Evolutionary conservation across 2,797 vertebrate genomes (phyloP), one percentile per base, ranked within the genome.

Genomic region (Siniperca scherzeri): DNA sequence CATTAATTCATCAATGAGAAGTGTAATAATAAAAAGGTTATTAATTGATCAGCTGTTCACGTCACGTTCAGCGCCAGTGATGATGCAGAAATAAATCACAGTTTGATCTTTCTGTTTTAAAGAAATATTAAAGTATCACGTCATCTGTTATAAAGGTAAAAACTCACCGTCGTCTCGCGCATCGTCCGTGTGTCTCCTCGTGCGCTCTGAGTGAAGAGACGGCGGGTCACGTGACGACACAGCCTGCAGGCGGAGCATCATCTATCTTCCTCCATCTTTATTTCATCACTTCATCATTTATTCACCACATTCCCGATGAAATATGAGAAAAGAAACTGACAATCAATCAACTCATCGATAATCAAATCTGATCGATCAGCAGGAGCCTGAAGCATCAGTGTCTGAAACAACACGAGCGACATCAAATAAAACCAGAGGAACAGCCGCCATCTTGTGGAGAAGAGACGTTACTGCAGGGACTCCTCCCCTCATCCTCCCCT

Each of bases 271-370:
- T 2, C 6, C 21, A 78, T 83, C 10, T 65, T 70, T 78, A 74
- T 74, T 78, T 78, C 5, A 83, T 65, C 38, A 10, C 25, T 2
- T 66, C 60, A 66, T 75, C 53, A 68, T 53, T 60, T 44, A 73
- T 77, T 81, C 55, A 77, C 11, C 22, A 14, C 21, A 0, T 55
- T 44, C 8, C 30, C 52, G 30, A 27, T 10, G 11, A 40, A 69
- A 55, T 2, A n/a, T 38, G 21, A 22, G 22, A 48, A 4, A 10
- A 36, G 3, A 3, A 2, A 60, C 40, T 40, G 1, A 36, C 3
- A 1, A 70, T 13, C 3, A 9, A n/a, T n/a, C n/a, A n/a, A n/a
- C 10, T 40, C 0, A 27, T 21, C 36, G 44, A 25, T 27, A 30
- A 70, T 17, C 33, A 38, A 10, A 40, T 7, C 44, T 30, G 25